Percentiles rank a stretch among this genome's conserved stretches.
phyloP scores from a whole-genome alignment of 2,797 vertebrate species.

The Hipposideros larvatus region DNA sequence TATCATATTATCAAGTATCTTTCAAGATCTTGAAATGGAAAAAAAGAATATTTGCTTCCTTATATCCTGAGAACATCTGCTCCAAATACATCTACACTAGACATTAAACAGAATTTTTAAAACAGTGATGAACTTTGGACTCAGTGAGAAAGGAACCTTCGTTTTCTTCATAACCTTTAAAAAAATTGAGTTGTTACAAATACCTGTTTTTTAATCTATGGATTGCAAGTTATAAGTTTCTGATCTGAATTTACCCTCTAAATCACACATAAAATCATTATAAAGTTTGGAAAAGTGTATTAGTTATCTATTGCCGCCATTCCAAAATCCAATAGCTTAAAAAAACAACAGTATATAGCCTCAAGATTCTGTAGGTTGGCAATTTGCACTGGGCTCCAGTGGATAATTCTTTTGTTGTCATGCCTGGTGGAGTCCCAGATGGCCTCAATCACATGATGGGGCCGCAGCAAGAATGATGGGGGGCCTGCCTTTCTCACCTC shows the following conservation, averaged over 20 bases:
- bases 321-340: not conserved
- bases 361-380: not conserved
- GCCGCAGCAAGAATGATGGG: not conserved
- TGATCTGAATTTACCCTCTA: not conserved
- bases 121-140: not conserved
- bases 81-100: not conserved
- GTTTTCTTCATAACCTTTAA: not conserved
- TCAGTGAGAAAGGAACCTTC: not conserved
- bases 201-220: not conserved
- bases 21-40: not conserved
- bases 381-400: not conserved
- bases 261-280: not conserved
- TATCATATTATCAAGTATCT: not conserved
- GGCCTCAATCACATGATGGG: not conserved
- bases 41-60: not conserved
- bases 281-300: not conserved
- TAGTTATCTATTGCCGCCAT: not conserved
- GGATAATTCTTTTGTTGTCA: not conserved
- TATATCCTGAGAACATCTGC: not conserved
- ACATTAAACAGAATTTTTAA: conserved; percentile 24
- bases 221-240: not conserved
- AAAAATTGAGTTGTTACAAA: not conserved
- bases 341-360: not conserved
- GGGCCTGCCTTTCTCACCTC: not conserved
- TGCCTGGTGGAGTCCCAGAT: not conserved